Evolutionary conservation across 2,113 vertebrate genomes (phyloP), one percentile per base, ranked within the genome.

Genomic region (Misgurnus anguillicaudatus): DNA sequence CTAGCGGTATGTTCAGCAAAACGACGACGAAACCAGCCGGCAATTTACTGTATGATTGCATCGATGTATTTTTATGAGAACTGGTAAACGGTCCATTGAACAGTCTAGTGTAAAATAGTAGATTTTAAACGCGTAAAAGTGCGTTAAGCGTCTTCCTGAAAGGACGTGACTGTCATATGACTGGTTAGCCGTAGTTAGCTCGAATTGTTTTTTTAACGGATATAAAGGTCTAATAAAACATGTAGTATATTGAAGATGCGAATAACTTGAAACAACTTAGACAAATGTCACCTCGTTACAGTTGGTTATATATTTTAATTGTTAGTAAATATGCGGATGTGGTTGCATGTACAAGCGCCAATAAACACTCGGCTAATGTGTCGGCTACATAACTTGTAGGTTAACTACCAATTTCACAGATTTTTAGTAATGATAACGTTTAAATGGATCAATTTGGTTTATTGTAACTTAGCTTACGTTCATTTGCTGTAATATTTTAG

Each of bases 131-230:
- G 14, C 38, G 67, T 3, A 9, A 21, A 60, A 69, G 13, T 8
- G 53, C 6, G 47, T 60, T 42, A 4, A 21, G 5, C 3, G 36
- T 73, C 53, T 58, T 73, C 38, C 53, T 58, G 41, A 16, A n/a
- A n/a, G 70, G 36, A 73, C 24, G 38, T 57, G 51, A 39, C 16
- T 17, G 48, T 42, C 69, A 58, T 57, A 71, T 72, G 51, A 72
- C 70, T 72, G 47, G 45, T 51, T 69, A 69, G 70, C 70, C 38
- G 70, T 38, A 8, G 38, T 57, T 72, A 72, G 70, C 68, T 55
- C 3, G 48, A 55, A 48, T 16, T 39, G 68, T 19, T 70, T 55
- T 51, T 69, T 55, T 19, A 42, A 16, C 6, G 21, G 9, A 19
- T 39, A 21, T 41, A 3, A 58, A 24, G 38, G 36, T 16, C 24